A percentile compares a stretch with the other conserved stretches of the same genome.
Conservation (phyloP, 2,888 invertebrate genomes). For the Deroplatys truncata region DNA sequence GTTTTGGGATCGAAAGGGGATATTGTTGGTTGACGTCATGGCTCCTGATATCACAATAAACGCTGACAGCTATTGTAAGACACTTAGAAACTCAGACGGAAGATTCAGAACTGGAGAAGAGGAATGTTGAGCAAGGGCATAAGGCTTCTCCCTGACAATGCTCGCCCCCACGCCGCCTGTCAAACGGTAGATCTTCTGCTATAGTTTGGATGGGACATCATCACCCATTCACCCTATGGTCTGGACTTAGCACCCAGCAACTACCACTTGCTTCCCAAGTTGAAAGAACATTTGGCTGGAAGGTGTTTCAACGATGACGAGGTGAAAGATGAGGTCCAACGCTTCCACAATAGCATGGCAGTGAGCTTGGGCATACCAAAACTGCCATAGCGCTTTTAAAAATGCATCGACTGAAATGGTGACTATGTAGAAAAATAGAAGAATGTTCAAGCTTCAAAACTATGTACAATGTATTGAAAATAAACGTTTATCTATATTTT, state of each 20-base stretch:
- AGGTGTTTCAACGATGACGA: background rate
- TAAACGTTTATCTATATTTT: background rate
- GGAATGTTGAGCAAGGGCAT: conserved; percentile 6
- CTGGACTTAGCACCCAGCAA: too few species aligned
- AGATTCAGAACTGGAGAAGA: conserved; percentile 3
- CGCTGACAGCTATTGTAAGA: background rate
- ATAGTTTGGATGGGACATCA: background rate
- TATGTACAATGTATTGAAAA: background rate
- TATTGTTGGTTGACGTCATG: background rate
- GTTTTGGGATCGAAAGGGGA: conserved; percentile 9
- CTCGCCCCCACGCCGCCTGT: too few species aligned
- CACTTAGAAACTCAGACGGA: background rate
- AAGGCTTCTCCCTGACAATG: background rate
- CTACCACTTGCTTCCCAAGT: too few species aligned
- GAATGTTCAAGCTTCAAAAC: background rate
- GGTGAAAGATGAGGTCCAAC: background rate
- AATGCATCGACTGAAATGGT: background rate
- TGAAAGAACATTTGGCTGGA: background rate
- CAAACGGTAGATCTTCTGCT: background rate
- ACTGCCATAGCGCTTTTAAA: background rate
- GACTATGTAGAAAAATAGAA: background rate
- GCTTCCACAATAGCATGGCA: background rate
- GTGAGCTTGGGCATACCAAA: background rate
- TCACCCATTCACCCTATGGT: background rate
- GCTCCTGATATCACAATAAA: background rate